These are phyloP conservation scores for Brenthis hecate DNA, from an alignment of 2,888 invertebrate genomes.

Conservation along the genomic window DNA sequence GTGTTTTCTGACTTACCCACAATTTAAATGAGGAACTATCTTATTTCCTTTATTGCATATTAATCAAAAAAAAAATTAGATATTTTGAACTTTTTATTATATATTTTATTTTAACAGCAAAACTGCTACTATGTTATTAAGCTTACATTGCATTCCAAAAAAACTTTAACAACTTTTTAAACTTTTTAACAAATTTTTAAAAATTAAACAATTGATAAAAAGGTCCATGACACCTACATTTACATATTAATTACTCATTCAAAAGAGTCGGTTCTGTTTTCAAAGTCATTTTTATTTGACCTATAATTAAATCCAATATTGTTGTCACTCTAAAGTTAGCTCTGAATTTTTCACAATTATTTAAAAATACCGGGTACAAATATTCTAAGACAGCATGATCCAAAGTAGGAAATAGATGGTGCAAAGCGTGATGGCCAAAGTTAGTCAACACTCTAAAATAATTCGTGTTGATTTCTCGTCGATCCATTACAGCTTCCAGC, in stretches of 20 bases:
- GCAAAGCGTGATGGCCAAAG: conserved; percentile 90
- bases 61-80: no score
- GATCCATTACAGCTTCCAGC: conserved; percentile 88
- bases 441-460: conserved; percentile 85
- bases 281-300: conserved; percentile 60
- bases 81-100: no score
- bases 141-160: no score
- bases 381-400: conserved; percentile 87
- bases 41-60: no score
- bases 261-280: conserved; percentile 57
- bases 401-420: conserved; percentile 90
- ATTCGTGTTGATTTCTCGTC: conserved; percentile 84
- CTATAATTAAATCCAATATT: conserved; percentile 61
- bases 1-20: no score
- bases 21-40: no score
- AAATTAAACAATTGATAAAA: no score
- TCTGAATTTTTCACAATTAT: conserved; percentile 84
- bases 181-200: no score
- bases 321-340: conserved; percentile 71
- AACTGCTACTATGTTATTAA: no score
- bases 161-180: no score
- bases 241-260: conserved; percentile 29
- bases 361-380: conserved; percentile 83
- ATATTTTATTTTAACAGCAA: no score
- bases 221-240: not conserved